Conservation (phyloP, 2,888 invertebrate genomes). For the Hofmannophila pseudospretella region DNA sequence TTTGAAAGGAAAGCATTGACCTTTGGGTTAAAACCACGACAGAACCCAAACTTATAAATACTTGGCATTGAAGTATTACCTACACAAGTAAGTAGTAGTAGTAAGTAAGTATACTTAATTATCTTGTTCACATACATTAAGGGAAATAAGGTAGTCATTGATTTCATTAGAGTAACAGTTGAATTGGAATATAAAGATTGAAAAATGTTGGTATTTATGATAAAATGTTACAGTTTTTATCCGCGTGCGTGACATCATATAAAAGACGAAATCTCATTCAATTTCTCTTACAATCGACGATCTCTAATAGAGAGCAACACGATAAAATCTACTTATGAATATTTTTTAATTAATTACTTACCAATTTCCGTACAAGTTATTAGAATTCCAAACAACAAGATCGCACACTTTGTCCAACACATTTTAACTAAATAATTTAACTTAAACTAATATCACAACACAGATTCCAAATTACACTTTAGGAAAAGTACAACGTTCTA, state of each 20-base stretch:
- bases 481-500: not conserved
- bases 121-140: too few species aligned
- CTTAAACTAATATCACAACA: conserved; percentile 2
- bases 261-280: conserved; percentile 6
- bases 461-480: not conserved
- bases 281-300: conserved; percentile 14
- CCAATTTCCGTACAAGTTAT: conserved; percentile 33
- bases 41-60: too few species aligned
- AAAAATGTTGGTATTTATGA: too few species aligned
- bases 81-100: too few species aligned
- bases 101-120: too few species aligned
- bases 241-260: not conserved
- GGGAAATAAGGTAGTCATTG: too few species aligned
- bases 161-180: too few species aligned
- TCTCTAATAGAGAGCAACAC: conserved; percentile 10
- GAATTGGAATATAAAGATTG: too few species aligned
- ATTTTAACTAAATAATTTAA: conserved; percentile 23
- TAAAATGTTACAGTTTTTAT: not conserved
- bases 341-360: conserved; percentile 23
- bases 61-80: too few species aligned
- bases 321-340: conserved; percentile 13
- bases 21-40: too few species aligned
- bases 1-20: too few species aligned
- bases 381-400: conserved; percentile 31
- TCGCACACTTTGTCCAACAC: conserved; percentile 35